Evolutionary conservation across 2,113 vertebrate species (phyloP), one percentile per base, ranked within the genome.

Genomic region (Eonycteris spelaea): DNA sequence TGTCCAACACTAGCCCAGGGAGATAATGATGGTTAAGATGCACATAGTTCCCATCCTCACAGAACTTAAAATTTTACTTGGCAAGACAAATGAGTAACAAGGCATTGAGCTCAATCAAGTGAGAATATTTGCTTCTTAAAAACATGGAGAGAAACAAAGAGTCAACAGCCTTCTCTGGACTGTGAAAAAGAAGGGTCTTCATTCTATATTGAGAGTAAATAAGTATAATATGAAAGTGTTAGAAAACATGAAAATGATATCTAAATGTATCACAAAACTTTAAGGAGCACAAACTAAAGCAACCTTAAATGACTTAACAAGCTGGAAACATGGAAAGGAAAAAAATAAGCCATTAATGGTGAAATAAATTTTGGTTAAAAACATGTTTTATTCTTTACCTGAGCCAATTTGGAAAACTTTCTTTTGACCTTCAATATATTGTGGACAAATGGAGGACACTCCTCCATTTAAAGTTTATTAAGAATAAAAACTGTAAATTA

Each of bases 351-450:
- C 86, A 89, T 86, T 89, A 79, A 78, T 79, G 21, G 6, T 68
- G 88, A 95, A 94, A 87, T 87, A 88, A 78, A 78, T 96, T 94
- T 95, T 78, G 35, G 75, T 94, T 91, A 86, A 96, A 95, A 92
- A 79, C 45, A 96, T 86, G 74, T 30, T 84, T 95, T 89, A 93
- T 28, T 83, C 45, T 92, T 95, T 28, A 67, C 86, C 22, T 82
- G 63, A 26, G 43, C 45, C 65, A 92, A 63, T 73, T 96, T 92
- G 80, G 70, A 94, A 96, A 85, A 40, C 3, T 86, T 86, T 94
- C 38, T 88, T 95, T 94, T 95, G 71, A 53, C 74, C 61, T 77
- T 73, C 40, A 33, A 5, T 43, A 35, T 51, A 74, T 11, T 59
- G 19, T 86, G 12, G 59, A 73, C 90, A 95, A 96, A 95, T 71